A percentile compares a stretch with the other conserved stretches of the same genome.
These are phyloP conservation scores for Esox niger DNA, from an alignment of 2,113 vertebrate species.

Conservation along the genomic window DNA sequence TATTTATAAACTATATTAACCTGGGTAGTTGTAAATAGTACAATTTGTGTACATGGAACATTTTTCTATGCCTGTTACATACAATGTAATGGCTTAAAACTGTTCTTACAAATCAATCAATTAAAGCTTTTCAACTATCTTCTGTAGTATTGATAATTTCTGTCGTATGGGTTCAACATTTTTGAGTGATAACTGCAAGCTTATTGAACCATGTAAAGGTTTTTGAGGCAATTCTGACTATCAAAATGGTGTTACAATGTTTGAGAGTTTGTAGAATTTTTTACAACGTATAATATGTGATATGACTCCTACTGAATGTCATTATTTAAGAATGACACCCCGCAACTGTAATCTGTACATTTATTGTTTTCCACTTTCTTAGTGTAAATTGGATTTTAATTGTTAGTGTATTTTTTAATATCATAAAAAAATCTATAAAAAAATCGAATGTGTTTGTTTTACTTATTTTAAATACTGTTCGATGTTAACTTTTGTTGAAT, in stretches of 20 bases:
- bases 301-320: constrained; percentile 10
- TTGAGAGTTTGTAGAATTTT: constrained; percentile 40
- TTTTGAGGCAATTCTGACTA: constrained; percentile 51
- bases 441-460: constrained; percentile 14
- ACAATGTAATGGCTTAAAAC: constrained; percentile 36
- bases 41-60: constrained; percentile 56
- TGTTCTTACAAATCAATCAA: constrained; percentile 50
- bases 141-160: constrained; percentile 42
- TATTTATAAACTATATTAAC: constrained; percentile 32
- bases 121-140: constrained; percentile 58
- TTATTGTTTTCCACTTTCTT: constrained; percentile 18
- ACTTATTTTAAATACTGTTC: not conserved
- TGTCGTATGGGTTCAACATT: constrained; percentile 33
- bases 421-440: constrained; percentile 36
- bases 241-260: constrained; percentile 27
- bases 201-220: constrained; percentile 55
- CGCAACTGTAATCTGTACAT: constrained; percentile 4
- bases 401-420: constrained; percentile 38
- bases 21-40: constrained; percentile 53
- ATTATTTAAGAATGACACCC: constrained; percentile 13
- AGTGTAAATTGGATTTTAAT: constrained; percentile 35
- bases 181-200: constrained; percentile 38
- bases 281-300: constrained; percentile 22
- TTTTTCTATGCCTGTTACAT: too few relatives aligned
- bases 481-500: not conserved